phyloP scores from a whole-genome alignment of 2,888 invertebrate genomes.

The Cheilosia urbana region DNA sequence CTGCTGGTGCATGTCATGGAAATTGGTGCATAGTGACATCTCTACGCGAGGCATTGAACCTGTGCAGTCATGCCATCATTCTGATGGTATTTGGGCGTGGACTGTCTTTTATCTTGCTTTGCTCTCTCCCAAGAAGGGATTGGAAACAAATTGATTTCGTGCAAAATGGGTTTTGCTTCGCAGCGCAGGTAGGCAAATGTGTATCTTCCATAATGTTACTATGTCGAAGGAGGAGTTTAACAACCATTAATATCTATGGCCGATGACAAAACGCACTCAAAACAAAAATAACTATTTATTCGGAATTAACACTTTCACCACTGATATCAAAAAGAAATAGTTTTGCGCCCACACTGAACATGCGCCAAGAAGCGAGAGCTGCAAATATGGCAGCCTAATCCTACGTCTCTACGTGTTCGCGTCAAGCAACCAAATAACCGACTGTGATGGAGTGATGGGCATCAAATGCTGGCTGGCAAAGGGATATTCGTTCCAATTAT shows the following conservation, averaged over 20 bases:
- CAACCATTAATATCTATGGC: constrained; percentile 22
- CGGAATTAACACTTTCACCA: constrained; percentile 15
- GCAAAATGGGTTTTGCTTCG: constrained; percentile 26
- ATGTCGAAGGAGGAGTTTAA: constrained; percentile 59
- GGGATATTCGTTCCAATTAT: constrained; percentile 51
- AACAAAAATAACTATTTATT: neutral
- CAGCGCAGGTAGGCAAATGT: constrained; percentile 30
- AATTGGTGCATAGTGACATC: constrained; percentile 72
- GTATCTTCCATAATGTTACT: neutral
- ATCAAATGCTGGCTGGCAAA: constrained; percentile 35
- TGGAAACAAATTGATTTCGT: constrained; percentile 38
- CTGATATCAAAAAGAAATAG: neutral
- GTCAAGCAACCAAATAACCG: constrained; percentile 53
- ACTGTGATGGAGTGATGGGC: constrained; percentile 65
- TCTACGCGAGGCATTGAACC: constrained; percentile 64
- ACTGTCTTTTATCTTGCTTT: constrained; percentile 24
- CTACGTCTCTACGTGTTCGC: constrained; percentile 41
- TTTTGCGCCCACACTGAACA: constrained; percentile 3
- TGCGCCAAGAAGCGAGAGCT: constrained; percentile 28
- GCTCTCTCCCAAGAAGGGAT: constrained; percentile 14
- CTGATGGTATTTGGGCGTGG: constrained; percentile 61
- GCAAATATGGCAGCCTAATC: constrained; percentile 9
- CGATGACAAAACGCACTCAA: constrained; percentile 1
- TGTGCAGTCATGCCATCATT: constrained; percentile 46
- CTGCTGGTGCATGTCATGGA: constrained; percentile 65